Evolutionary conservation across 1,140 invertebrate genomes (phyloP).

Genomic region (Drosophila littoralis): DNA sequence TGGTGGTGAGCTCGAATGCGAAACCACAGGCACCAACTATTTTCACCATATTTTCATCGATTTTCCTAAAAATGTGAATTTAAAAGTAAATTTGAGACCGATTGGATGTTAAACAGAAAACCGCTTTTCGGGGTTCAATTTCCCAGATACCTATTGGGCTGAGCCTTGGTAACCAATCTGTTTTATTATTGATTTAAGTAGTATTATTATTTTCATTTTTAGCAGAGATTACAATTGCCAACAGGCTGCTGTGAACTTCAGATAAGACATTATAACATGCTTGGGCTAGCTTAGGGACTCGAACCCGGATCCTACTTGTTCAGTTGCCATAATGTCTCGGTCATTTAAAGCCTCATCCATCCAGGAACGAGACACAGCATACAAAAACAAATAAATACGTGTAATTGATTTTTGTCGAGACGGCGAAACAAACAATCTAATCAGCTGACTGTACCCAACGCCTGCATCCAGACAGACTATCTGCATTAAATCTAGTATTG

Average conservation of each 20-base stretch:
- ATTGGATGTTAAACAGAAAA: too few relatives aligned
- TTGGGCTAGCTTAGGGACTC: neutral
- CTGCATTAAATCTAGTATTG: neutral
- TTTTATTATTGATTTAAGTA: neutral
- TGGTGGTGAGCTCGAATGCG: too few relatives aligned
- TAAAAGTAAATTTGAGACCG: too few relatives aligned
- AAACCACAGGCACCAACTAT: too few relatives aligned
- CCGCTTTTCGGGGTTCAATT: too few relatives aligned
- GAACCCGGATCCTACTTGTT: conserved; percentile 1
- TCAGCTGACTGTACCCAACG: conserved; percentile 3
- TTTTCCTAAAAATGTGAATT: too few relatives aligned
- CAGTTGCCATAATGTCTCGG: conserved; percentile 4
- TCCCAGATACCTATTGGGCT: too few relatives aligned
- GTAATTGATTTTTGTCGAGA: conserved; percentile 11
- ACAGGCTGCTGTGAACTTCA: too few relatives aligned
- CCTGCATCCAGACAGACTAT: neutral
- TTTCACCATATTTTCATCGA: too few relatives aligned
- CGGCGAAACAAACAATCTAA: conserved; percentile 18
- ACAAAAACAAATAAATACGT: neutral
- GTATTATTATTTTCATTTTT: conserved; percentile 1
- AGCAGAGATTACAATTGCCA: neutral
- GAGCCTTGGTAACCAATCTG: too few relatives aligned
- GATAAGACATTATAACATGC: neutral
- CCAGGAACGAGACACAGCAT: conserved; percentile 1
- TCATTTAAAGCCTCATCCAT: neutral